Evolutionary conservation across 2,797 vertebrate genomes (phyloP), one percentile per base, ranked within the genome.

Genomic region (Myotis findleyi): DNA sequence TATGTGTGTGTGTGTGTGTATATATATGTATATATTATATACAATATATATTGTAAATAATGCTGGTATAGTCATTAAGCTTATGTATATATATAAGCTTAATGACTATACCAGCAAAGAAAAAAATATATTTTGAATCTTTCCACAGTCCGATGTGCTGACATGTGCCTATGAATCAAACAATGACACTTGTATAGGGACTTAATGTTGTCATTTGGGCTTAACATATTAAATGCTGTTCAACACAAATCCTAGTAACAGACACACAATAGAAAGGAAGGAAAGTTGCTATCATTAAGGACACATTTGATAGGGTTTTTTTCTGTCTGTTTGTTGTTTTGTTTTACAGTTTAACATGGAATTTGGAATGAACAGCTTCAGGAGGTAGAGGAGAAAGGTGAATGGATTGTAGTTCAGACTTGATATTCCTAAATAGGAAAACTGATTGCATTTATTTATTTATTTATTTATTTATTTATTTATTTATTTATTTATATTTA

Each of bases 231-330:
- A 89, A 95, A 95, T 77, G 77, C 12, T 5, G 49, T 27, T 69
- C 87, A 84, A 82, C 21, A 93, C 1, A 85, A 51, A 81, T 49
- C 49, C 1, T 71, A 57, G 8, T 49, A 18, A 64, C 25, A 64
- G 25, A 81, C 3, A 73, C 55, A 89, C 93, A 93, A 73, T 2
- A 59, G 79, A 83, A 96, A 72, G 57, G 41, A 87, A 88, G 17
- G 41, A 77, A 64, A 76, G 1, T 5, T 53, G 6, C 25, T 88
- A 16, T 84, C 49, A 91, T 68, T 66, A 25, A 16, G 36, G 41
- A 75, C 27, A 69, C 0, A 41, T 64, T 41, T 33, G 10, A 44
- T 27, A 57, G 30, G 8, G 8, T 3, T 73, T 30, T 9, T 86
- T 47, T 41, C 86, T 36, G 2, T 27, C 9, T 69, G 66, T 69